Evolutionary conservation across 2,113 vertebrate species (phyloP), one percentile per base, ranked within the genome.

Genomic region (Mohoua ochrocephala): DNA sequence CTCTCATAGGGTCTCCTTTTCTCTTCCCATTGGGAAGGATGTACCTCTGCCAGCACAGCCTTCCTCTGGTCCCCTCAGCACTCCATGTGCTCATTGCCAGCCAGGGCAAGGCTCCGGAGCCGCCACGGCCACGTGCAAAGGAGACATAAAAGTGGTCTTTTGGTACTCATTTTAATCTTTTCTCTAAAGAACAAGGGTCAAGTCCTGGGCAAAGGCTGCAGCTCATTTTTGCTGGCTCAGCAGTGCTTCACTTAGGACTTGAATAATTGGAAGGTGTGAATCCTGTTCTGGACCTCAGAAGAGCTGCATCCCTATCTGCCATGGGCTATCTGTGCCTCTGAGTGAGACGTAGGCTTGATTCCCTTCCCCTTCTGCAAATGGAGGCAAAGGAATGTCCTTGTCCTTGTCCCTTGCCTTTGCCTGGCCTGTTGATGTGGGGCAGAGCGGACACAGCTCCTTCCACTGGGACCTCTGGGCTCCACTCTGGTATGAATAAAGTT

Each of bases 121-220:
- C 35, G 6, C 71, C 18, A 39, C 1, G 1, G 35, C 10, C 31
- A 15, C 16, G 0, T 6, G 16, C 6, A 45, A 42, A 60, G 35
- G 70, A 67, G 39, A 83, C 74, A 47, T 22, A 52, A 68, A 92
- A 60, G 50, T 33, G 71, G 65, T 18, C 9, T 50, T 76, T 22
- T 44, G 7, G 59, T 45, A 26, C 4, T 78, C 10, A 23, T 41
- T 69, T 77, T 31, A 37, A 50, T 59, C 33, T 64, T 78, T 67
- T 37, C 77, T 71, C 57, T 76, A 63, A 49, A 89, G 74, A 68
- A 7, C 16, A 9, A 70, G 7, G 41, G 47, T 68, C 90, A 94
- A 68, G 44, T n/a, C 57, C 65, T 44, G 70, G 74, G 52, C 65
- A 87, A 79, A 79, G 61, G 57, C 18, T 75, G 24, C 28, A 31